Evolutionary conservation across 1,140 invertebrate genomes (phyloP).

Genomic region (Penaeus indicus): DNA sequence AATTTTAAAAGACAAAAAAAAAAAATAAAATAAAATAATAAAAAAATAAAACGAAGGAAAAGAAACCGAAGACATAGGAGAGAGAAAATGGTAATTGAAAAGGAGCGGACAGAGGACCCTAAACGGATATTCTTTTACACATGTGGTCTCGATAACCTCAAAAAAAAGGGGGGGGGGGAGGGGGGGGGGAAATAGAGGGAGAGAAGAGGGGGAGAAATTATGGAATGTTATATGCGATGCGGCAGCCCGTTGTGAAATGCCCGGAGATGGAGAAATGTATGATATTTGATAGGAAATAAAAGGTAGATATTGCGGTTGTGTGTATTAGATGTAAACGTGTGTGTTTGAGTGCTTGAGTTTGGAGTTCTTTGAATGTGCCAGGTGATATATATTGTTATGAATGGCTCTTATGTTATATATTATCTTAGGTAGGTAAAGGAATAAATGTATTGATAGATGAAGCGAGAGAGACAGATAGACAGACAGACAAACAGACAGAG

Average conservation of each 20-base stretch:
- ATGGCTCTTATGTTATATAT: too few relatives aligned
- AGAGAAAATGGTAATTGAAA: constrained; percentile 12
- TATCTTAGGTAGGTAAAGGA: too few relatives aligned
- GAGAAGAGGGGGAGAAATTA: not conserved
- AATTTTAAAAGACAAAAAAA: not conserved
- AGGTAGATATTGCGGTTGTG: too few relatives aligned
- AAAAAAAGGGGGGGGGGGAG: not conserved
- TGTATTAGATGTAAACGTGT: too few relatives aligned
- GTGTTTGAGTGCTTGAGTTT: too few relatives aligned
- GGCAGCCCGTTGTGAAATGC: not conserved
- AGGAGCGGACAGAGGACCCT: not conserved
- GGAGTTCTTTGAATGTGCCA: too few relatives aligned
- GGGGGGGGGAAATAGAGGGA: not conserved
- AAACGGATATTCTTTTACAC: too few relatives aligned
- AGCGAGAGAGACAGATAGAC: too few relatives aligned
- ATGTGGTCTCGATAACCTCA: not conserved
- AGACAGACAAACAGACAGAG: too few relatives aligned
- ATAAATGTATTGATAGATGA: too few relatives aligned
- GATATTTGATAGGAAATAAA: not conserved
- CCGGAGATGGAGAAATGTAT: not conserved
- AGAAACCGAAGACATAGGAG: not conserved
- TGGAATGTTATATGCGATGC: constrained; percentile 22
- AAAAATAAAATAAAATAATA: not conserved
- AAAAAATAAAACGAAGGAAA: not conserved
- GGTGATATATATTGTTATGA: too few relatives aligned